These are phyloP conservation scores for Apis dorsata DNA, from an alignment of 1,140 invertebrate genomes.

Conservation along the genomic window DNA sequence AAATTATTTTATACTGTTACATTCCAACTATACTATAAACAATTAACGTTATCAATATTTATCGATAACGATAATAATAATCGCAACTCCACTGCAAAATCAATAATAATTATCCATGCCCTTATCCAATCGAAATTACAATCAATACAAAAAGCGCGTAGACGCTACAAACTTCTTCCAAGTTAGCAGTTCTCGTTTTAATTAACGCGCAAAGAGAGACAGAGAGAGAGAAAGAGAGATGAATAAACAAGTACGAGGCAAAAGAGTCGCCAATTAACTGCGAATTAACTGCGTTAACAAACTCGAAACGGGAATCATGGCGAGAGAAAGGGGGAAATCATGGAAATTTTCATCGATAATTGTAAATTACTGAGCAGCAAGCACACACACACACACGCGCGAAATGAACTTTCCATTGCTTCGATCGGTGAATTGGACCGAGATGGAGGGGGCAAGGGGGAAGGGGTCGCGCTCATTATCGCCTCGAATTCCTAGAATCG, in stretches of 20 bases:
- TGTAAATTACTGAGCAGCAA: constrained; percentile 31
- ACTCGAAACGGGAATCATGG: constrained; percentile 2
- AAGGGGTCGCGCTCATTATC: neutral
- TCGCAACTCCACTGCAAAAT: too few relatives aligned
- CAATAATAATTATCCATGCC: too few relatives aligned
- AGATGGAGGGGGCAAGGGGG: neutral
- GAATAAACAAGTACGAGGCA: neutral
- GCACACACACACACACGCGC: neutral
- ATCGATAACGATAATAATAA: too few relatives aligned
- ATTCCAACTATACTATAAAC: too few relatives aligned
- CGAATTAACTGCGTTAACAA: constrained; percentile 43
- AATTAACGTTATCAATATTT: too few relatives aligned
- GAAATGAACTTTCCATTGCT: constrained; percentile 20
- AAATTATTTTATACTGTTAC: too few relatives aligned
- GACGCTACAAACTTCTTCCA: neutral
- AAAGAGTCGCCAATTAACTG: constrained; percentile 11
- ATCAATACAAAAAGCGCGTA: neutral
- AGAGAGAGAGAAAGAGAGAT: too few relatives aligned
- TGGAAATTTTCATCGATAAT: constrained; percentile 51
- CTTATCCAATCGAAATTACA: neutral
- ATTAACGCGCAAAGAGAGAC: neutral
- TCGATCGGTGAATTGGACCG: constrained; percentile 19
- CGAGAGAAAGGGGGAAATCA: neutral
- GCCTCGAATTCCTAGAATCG: constrained; percentile 4
- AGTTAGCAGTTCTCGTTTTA: neutral